phyloP scores from a whole-genome alignment of 2,888 invertebrate species.

The Lasioglossum vierecki region DNA sequence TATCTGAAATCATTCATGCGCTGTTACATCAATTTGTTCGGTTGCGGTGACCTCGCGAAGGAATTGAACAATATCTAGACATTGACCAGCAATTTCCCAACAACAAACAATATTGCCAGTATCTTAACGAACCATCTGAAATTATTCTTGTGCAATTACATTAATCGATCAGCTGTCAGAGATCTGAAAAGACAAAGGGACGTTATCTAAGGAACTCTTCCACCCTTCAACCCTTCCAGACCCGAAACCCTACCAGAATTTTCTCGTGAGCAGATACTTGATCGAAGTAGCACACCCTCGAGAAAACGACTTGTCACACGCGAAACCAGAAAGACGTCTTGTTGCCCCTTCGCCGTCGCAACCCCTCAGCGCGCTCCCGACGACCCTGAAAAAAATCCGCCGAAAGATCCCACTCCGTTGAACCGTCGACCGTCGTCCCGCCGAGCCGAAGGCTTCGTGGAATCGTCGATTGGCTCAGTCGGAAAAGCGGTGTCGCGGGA shows the following conservation, averaged over 20 bases:
- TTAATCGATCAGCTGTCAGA: not conserved
- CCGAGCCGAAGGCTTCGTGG: conserved; percentile 37
- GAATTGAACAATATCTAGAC: not conserved
- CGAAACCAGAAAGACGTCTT: conserved; percentile 38
- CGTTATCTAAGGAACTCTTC: not conserved
- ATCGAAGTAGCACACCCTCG: conserved; percentile 33
- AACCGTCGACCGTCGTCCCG: conserved; percentile 36
- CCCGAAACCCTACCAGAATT: conserved; percentile 5
- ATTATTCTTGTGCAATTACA: too few relatives aligned
- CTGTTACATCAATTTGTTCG: too few relatives aligned
- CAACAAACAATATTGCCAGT: not conserved
- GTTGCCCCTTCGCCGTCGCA: conserved; percentile 16
- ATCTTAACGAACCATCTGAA: not conserved
- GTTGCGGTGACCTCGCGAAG: too few relatives aligned
- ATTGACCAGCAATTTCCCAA: not conserved
- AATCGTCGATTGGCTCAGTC: conserved; percentile 71
- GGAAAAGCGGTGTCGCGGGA: conserved; percentile 67
- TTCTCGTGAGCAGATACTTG: conserved; percentile 28
- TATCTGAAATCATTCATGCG: too few relatives aligned
- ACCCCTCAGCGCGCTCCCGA: not conserved
- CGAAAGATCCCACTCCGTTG: conserved; percentile 58
- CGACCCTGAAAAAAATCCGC: conserved; percentile 42
- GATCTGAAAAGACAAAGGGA: not conserved
- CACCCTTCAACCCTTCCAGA: not conserved
- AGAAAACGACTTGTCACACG: conserved; percentile 6